Percentiles rank a stretch among this genome's conserved stretches.
These are phyloP conservation scores for Apostichopus parvimensis DNA, from an alignment of 35 echinoderm and acorn worm genomes.

Conservation along the genomic window DNA sequence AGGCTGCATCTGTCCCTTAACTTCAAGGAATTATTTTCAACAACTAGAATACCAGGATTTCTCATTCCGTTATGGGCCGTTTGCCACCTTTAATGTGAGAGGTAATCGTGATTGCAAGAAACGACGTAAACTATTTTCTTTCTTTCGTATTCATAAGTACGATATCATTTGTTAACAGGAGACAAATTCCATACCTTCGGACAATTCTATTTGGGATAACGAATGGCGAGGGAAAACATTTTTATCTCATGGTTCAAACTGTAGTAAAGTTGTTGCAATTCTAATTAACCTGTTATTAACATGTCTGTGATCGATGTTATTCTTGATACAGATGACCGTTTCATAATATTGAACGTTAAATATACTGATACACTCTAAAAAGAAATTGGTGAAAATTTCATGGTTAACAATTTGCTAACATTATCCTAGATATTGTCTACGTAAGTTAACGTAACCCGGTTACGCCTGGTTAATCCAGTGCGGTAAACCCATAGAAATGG, in stretches of 20 bases:
- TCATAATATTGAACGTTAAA: background rate
- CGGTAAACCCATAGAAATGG: too few relatives aligned
- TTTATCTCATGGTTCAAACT: background rate
- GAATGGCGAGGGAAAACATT: background rate
- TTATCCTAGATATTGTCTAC: too few relatives aligned
- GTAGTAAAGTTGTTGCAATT: conserved; percentile 5
- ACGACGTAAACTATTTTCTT: conserved; percentile 19
- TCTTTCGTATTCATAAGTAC: background rate
- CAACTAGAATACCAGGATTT: background rate
- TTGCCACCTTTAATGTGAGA: conserved; percentile 16
- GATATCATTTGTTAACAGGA: conserved; percentile 4
- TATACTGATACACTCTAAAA: background rate
- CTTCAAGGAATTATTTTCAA: too few relatives aligned
- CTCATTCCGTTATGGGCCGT: background rate
- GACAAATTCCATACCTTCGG: conserved; percentile 26
- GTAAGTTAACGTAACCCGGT: too few relatives aligned
- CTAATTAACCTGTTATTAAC: background rate
- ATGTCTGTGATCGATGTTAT: background rate
- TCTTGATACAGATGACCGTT: background rate
- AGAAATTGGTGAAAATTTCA: too few relatives aligned
- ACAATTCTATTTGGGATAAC: background rate
- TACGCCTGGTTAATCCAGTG: too few relatives aligned
- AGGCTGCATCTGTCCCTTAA: too few relatives aligned
- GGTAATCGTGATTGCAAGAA: conserved; percentile 3
- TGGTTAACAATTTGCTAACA: too few relatives aligned